Conservation (phyloP, 64 coral and sea anemone species). For the Montipora capricornis region DNA sequence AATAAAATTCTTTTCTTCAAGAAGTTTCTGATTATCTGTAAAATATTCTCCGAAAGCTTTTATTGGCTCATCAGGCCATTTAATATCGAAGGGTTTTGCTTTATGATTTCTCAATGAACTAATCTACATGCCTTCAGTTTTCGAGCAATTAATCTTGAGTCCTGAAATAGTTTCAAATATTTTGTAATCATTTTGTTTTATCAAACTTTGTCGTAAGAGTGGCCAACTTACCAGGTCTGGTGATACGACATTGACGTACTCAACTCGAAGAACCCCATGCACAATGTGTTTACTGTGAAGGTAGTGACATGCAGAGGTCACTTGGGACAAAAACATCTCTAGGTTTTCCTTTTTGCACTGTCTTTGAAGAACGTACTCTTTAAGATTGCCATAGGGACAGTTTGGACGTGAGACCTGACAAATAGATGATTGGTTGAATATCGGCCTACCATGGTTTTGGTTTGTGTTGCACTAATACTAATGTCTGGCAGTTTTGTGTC, state of each 20-base stretch:
- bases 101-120: not conserved
- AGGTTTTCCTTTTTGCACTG: constrained; percentile 20
- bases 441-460: too few relatives aligned
- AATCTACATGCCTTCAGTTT: not conserved
- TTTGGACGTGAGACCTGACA: constrained; percentile 28
- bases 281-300: constrained; percentile 64
- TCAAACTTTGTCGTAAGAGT: too few relatives aligned
- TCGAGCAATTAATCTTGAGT: constrained; percentile 30
- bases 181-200: too few relatives aligned
- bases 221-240: not conserved
- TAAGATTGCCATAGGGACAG: constrained; percentile 14
- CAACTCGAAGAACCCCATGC: constrained; percentile 45
- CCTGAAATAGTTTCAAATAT: not conserved
- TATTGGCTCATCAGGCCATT: not conserved
- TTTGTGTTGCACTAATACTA: too few relatives aligned
- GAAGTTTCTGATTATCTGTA: not conserved
- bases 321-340: constrained; percentile 52
- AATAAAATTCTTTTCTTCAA: constrained; percentile 3
- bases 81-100: not conserved
- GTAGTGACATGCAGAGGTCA: constrained; percentile 51
- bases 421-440: not conserved
- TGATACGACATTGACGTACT: constrained; percentile 18
- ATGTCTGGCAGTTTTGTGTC: too few relatives aligned
- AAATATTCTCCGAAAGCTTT: not conserved
- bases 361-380: constrained; percentile 49